phyloP scores from a whole-genome alignment of 2,113 vertebrate species.

The Xiphophorus hellerii region DNA sequence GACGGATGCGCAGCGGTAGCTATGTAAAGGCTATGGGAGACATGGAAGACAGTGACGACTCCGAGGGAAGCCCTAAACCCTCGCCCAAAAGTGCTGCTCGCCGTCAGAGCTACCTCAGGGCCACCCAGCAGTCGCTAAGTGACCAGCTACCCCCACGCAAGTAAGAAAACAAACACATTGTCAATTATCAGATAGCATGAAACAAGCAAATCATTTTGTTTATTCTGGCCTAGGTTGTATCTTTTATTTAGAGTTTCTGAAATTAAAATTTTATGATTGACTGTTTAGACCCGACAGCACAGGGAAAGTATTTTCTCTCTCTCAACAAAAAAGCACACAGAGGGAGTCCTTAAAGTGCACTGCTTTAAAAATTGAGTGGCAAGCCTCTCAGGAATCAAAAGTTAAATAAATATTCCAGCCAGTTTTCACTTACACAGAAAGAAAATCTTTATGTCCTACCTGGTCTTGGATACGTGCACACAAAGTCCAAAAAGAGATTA shows the following conservation, averaged over 20 bases:
- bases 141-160: conserved; percentile 96
- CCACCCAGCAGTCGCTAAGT: conserved; percentile 97
- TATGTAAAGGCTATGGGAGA: conserved; percentile 99
- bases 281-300: neutral
- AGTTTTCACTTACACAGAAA: neutral
- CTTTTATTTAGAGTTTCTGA: neutral
- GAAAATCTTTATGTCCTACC: conserved; percentile 3
- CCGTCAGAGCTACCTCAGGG: conserved; percentile 98
- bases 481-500: conserved; percentile 43
- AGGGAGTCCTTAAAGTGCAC: neutral
- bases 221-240: neutral
- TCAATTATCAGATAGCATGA: neutral
- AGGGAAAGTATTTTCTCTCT: conserved; percentile 1
- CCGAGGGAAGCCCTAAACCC: conserved; percentile 94
- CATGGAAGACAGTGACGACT: conserved; percentile 95
- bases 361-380: conserved; percentile 18
- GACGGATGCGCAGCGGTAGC: conserved; percentile 97
- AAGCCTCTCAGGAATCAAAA: conserved; percentile 21
- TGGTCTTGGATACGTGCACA: neutral
- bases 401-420: neutral
- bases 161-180: conserved; percentile 74
- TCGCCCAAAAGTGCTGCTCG: conserved; percentile 94
- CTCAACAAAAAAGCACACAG: neutral
- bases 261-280: neutral
- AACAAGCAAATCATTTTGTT: neutral